These are phyloP conservation scores for Podarcis siculus DNA, from an alignment of 2,797 vertebrate species.

Conservation along the genomic window DNA sequence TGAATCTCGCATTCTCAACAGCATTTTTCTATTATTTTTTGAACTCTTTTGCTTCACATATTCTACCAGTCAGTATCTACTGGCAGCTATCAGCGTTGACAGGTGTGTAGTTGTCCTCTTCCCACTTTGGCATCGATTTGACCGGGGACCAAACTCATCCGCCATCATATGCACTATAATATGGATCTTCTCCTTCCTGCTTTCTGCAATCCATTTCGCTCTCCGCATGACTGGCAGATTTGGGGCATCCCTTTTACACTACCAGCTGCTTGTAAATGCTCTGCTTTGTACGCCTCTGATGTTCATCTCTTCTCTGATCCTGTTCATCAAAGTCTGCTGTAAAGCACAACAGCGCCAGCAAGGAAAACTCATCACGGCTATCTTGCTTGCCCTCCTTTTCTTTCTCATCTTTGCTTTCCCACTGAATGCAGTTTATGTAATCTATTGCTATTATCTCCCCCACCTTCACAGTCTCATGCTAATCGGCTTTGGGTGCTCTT, in stretches of 20 bases:
- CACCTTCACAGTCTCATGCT: too few relatives aligned
- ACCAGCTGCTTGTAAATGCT: too few relatives aligned
- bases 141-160: background rate
- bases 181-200: background rate
- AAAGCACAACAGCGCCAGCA: background rate
- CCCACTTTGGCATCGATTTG: background rate
- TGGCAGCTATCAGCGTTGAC: background rate
- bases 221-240: too few relatives aligned
- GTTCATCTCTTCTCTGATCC: background rate
- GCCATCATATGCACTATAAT: background rate
- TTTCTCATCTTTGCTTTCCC: background rate
- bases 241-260: too few relatives aligned
- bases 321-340: background rate
- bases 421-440: background rate
- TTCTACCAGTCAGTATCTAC: background rate
- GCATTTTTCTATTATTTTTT: background rate
- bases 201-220: background rate
- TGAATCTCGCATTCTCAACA: too few relatives aligned
- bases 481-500: too few relatives aligned
- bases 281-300: background rate
- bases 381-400: background rate
- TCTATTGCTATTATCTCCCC: too few relatives aligned
- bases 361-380: background rate
- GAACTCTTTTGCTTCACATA: too few relatives aligned
- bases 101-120: background rate